Conservation (phyloP, 2,113 vertebrate genomes). For the Osmerus eperlanus region DNA sequence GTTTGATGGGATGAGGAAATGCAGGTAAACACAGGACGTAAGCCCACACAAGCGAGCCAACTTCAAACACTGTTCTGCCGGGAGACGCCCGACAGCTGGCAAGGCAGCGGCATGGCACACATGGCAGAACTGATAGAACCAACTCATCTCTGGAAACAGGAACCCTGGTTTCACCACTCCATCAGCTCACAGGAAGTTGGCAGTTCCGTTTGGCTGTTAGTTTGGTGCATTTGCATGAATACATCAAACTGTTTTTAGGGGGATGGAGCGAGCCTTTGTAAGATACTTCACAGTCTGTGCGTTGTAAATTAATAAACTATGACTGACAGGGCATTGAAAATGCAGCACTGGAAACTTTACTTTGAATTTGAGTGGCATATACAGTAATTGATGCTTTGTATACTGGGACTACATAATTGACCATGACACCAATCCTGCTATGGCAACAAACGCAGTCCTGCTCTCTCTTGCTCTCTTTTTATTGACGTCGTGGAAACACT, state of each 20-base stretch:
- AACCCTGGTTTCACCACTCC: background rate
- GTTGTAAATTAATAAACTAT: too few relatives aligned
- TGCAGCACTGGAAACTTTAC: too few relatives aligned
- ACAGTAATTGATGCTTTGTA: too few relatives aligned
- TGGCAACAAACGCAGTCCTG: too few relatives aligned
- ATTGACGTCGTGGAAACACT: too few relatives aligned
- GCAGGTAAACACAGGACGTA: background rate
- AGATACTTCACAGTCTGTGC: background rate
- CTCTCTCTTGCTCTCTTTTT: too few relatives aligned
- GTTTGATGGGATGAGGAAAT: conserved; percentile 19
- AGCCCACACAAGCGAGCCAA: conserved; percentile 9
- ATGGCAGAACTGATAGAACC: conserved; percentile 24
- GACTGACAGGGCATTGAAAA: too few relatives aligned
- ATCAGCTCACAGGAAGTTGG: conserved; percentile 8
- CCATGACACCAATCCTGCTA: too few relatives aligned
- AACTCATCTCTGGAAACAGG: conserved; percentile 11
- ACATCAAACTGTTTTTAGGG: background rate
- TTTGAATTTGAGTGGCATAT: too few relatives aligned
- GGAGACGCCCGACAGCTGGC: conserved; percentile 16
- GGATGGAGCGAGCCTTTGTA: background rate
- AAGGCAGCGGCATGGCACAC: conserved; percentile 7
- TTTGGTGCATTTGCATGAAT: background rate
- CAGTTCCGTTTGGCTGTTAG: background rate
- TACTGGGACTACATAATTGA: too few relatives aligned
- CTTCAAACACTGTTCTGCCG: conserved; percentile 16